Percentiles rank a stretch among this genome's conserved stretches.
Conservation (phyloP, 1,140 invertebrate genomes). For the Eufriesea mexicana region DNA sequence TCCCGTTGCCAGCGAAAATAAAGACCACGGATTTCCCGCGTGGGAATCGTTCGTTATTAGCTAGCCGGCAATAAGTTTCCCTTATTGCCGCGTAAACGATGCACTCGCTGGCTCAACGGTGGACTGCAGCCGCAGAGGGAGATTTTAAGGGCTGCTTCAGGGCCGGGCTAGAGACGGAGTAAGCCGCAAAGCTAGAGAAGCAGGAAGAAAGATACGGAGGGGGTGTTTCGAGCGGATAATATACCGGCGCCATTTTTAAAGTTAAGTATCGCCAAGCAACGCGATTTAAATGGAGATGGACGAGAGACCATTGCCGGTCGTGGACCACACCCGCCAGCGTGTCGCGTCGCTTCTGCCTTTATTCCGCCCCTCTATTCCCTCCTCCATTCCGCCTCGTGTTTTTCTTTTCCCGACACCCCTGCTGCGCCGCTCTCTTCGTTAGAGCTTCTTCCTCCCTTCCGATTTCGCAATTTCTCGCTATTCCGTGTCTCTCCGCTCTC, state of each 20-base stretch:
- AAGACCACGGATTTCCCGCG: conserved; percentile 66
- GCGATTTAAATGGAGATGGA: conserved; percentile 75
- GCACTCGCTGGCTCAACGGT: conserved; percentile 61
- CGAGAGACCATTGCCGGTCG: conserved; percentile 62
- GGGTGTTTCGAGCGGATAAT: conserved; percentile 64
- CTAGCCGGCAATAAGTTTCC: conserved; percentile 69
- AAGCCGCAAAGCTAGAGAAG: background rate
- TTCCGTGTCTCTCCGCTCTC: conserved; percentile 1
- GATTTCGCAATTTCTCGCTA: conserved; percentile 26
- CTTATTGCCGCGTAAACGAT: conserved; percentile 74
- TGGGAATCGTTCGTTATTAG: conserved; percentile 74
- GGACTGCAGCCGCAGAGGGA: conserved; percentile 51
- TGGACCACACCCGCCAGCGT: conserved; percentile 24
- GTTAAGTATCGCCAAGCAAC: conserved; percentile 72
- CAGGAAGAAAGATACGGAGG: background rate
- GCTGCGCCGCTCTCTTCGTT: conserved; percentile 8
- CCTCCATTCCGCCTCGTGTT: background rate
- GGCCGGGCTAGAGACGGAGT: conserved; percentile 18
- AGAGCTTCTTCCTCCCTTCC: background rate
- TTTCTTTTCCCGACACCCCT: background rate
- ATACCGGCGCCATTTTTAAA: conserved; percentile 74
- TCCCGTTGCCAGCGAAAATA: conserved; percentile 59
- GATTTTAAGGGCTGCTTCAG: conserved; percentile 55
- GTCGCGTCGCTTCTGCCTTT: too few species aligned
- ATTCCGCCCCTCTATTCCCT: background rate